These are phyloP conservation scores for Drosophila ficusphila DNA, from an alignment of 1,140 invertebrate genomes.

Conservation along the genomic window DNA sequence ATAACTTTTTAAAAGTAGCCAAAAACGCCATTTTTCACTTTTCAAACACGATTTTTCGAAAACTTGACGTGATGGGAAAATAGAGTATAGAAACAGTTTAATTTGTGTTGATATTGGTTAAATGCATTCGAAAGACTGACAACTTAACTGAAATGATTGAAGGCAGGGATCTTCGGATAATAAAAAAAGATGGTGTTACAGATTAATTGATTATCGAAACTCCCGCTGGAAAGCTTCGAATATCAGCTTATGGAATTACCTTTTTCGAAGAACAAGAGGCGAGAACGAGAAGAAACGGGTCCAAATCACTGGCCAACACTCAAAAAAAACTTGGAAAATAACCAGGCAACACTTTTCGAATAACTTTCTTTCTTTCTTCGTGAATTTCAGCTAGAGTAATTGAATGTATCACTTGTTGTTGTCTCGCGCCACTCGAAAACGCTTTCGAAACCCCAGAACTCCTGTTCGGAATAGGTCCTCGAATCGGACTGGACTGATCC, in stretches of 20 bases:
- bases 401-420: slow-evolving; percentile 5
- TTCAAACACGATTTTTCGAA: no score
- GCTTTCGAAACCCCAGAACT: not conserved
- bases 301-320: slow-evolving; percentile 31
- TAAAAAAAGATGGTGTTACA: no score
- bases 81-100: not conserved
- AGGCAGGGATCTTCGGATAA: not conserved
- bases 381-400: not conserved
- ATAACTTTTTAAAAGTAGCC: no score
- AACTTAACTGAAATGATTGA: not conserved
- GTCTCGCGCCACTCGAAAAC: slow-evolving; percentile 2
- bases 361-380: not conserved
- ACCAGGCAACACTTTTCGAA: slow-evolving; percentile 3
- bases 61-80: no score
- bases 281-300: not conserved
- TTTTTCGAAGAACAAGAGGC: not conserved
- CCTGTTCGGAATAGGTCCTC: not conserved
- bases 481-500: slow-evolving; percentile 4
- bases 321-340: slow-evolving; percentile 33
- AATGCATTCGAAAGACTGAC: not conserved
- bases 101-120: not conserved
- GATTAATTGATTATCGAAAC: no score
- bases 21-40: no score
- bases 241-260: not conserved
- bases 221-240: not conserved